Evolutionary conservation across 2,888 invertebrate genomes (phyloP), one percentile per base, ranked within the genome.

Genomic region (Falcaria lacertinaria): DNA sequence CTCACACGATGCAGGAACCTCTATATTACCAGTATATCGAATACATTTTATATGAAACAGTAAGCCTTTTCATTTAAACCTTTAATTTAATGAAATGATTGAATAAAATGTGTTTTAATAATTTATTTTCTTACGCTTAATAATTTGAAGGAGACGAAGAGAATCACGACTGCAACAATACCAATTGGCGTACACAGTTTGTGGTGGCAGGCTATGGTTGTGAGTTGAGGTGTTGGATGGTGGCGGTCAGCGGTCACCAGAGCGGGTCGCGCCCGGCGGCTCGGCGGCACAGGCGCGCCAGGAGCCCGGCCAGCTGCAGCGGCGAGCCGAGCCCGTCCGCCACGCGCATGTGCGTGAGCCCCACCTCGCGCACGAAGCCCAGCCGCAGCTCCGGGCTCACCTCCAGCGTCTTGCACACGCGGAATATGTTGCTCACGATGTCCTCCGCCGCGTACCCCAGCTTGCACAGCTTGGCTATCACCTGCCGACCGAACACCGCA

Each of bases 381-480:
- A 99, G 89, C 72, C 96, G 96, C 45, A 96, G 73, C 39, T 91
- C 91, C 78, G 98, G 98, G 22, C 93, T 90, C 63, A 96, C 93
- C 34, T 93, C 91, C 69, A 97, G 91, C 53, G 93, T 95, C 83
- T 98, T 98, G 80, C 96, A 94, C 17, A 99, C 98, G 57, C 97
- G 93, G 86, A 98, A 98, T 48, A 98, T 93, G 81, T 97, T 99
- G 52, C 95, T 93, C 61, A 99, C 96, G 35, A 99, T 96, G 89
- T 99, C 99, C 80, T 99, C 98, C 0, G 98, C 93, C 0, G 98
- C 97, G 81, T 99, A 99, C 0, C 99, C 99, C 54, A 98, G 90
- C 66, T 93, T 93, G 95, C 97, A 97, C 43, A 99, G 89, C 75
- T 97, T 95, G 1, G 94, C 92, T 70, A 99, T 92, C 39, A 97